phyloP scores from a whole-genome alignment of 2,797 vertebrate species.

The Crypturellus tataupa region DNA sequence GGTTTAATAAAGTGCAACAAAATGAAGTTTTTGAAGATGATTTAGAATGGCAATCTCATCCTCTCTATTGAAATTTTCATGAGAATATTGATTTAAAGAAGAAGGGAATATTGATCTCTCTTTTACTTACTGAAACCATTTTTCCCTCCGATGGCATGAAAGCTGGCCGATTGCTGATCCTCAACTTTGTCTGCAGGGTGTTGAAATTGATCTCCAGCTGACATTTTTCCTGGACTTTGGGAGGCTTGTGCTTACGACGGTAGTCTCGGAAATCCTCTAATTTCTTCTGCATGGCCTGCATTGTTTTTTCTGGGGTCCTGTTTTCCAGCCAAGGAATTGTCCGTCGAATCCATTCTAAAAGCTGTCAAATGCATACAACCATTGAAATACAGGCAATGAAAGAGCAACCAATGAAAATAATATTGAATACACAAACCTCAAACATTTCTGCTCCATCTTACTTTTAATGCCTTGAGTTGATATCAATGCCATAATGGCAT shows the following conservation, averaged over 20 bases:
- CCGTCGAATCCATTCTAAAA: constrained; percentile 97
- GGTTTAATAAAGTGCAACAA: not conserved
- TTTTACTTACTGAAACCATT: constrained; percentile 95
- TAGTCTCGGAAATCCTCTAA: constrained; percentile 98
- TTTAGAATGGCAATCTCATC: not conserved
- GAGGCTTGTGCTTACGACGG: constrained; percentile 95
- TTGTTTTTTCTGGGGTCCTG: constrained; percentile 92
- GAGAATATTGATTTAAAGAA: not conserved
- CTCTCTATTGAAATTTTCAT: not conserved
- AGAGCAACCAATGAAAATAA: not conserved
- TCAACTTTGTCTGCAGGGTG: constrained; percentile 96
- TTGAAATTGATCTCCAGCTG: constrained; percentile 99
- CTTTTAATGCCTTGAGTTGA: not conserved
- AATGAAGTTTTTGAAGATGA: not conserved
- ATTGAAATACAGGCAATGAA: not conserved
- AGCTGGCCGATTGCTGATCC: constrained; percentile 96
- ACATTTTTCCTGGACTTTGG: constrained; percentile 97
- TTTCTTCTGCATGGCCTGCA: constrained; percentile 95
- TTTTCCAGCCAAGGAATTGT: constrained; percentile 99
- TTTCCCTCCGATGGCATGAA: constrained; percentile 99
- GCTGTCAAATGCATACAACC: constrained; percentile 78
- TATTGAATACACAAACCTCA: not conserved
- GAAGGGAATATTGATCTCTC: not conserved
- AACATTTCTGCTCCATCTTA: not conserved
- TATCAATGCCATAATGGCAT: not conserved